These are phyloP conservation scores for Cosmia trapezina DNA, from an alignment of 2,888 invertebrate genomes.

Conservation along the genomic window DNA sequence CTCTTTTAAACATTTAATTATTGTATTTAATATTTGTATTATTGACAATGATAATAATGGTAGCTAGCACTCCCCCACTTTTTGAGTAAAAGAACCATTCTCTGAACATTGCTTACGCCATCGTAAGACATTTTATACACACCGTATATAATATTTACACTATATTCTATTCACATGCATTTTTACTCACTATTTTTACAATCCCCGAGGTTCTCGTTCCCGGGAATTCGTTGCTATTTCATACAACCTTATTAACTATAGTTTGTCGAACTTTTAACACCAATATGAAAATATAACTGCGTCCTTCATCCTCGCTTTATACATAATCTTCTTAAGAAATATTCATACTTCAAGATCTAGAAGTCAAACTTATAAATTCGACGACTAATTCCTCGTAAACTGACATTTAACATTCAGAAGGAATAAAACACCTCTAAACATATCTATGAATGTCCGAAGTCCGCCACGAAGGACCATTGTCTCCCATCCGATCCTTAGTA, in stretches of 20 bases:
- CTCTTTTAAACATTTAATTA: conserved; percentile 38
- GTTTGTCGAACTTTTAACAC: conserved; percentile 45
- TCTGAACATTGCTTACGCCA: conserved; percentile 5
- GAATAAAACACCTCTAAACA: conserved; percentile 35
- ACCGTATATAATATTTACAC: conserved; percentile 42
- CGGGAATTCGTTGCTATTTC: conserved; percentile 28
- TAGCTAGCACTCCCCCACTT: conserved; percentile 10
- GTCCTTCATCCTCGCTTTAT: conserved; percentile 9
- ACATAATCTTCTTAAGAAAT: not conserved
- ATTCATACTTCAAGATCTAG: not conserved
- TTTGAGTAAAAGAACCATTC: not conserved
- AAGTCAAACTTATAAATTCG: conserved; percentile 27
- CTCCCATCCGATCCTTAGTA: no score
- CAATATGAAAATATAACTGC: conserved; percentile 59
- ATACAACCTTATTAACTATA: conserved; percentile 51
- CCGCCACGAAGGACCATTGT: not conserved
- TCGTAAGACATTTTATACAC: conserved; percentile 33
- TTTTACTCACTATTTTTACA: conserved; percentile 24
- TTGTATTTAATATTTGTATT: conserved; percentile 38
- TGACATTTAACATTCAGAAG: conserved; percentile 45
- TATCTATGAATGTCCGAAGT: conserved; percentile 16
- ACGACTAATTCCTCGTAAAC: conserved; percentile 18
- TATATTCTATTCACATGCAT: conserved; percentile 18
- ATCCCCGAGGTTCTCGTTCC: not conserved
- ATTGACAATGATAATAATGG: conserved; percentile 16